Evolutionary conservation across 2,888 invertebrate species (phyloP).

Genomic region (Drosophila anomelani): DNA sequence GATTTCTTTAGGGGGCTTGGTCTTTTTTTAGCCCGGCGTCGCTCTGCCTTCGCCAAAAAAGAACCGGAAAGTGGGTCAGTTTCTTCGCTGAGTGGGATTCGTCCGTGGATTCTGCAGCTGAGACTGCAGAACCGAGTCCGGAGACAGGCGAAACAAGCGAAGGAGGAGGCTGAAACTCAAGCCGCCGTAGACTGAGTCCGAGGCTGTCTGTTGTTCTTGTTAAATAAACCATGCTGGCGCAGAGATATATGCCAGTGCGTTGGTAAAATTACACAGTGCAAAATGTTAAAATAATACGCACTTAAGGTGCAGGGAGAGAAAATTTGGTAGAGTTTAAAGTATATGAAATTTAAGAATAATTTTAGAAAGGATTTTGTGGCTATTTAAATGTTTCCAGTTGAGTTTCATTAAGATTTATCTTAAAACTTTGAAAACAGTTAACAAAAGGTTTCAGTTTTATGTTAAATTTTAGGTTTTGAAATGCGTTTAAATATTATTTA

Average conservation of each 20-base stretch:
- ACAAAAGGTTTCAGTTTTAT: too few species aligned
- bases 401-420: too few species aligned
- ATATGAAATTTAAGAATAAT: not conserved
- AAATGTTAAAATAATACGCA: slow-evolving; percentile 19
- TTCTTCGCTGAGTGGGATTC: slow-evolving; percentile 44
- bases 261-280: slow-evolving; percentile 15
- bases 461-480: too few species aligned
- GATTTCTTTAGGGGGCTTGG: slow-evolving; percentile 74
- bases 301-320: not conserved
- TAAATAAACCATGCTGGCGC: slow-evolving; percentile 72
- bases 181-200: slow-evolving; percentile 7
- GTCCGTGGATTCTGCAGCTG: slow-evolving; percentile 31
- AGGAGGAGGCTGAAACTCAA: slow-evolving; percentile 4
- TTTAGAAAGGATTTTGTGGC: not conserved
- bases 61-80: slow-evolving; percentile 74
- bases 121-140: slow-evolving; percentile 22
- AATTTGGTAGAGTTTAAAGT: not conserved
- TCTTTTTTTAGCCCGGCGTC: slow-evolving; percentile 53
- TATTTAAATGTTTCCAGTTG: too few species aligned
- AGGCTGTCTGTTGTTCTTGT: slow-evolving; percentile 71
- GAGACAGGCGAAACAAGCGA: slow-evolving; percentile 1
- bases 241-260: slow-evolving; percentile 39
- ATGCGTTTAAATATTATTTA: too few species aligned
- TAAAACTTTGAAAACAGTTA: too few species aligned
- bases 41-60: slow-evolving; percentile 42